Evolutionary conservation across 2,888 invertebrate species (phyloP).

Genomic region (Mesoligia furuncula): DNA sequence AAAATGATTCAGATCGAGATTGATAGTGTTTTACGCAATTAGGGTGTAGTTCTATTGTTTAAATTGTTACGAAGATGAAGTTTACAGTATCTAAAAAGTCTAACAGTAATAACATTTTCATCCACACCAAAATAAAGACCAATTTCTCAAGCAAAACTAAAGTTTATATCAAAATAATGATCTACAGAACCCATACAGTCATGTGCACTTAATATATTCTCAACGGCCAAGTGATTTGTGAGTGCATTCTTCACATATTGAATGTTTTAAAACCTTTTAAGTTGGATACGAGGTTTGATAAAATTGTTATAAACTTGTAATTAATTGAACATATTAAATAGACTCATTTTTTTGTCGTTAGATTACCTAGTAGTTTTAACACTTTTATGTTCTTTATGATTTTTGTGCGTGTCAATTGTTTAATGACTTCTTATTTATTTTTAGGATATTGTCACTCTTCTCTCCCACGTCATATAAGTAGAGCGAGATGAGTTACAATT

Average conservation of each 20-base stretch:
- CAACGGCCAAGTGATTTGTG: slow-evolving; percentile 82
- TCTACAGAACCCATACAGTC: slow-evolving; percentile 64
- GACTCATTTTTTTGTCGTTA: slow-evolving; percentile 65
- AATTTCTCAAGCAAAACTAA: not conserved
- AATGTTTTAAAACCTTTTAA: slow-evolving; percentile 89
- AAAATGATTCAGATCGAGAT: too few species aligned
- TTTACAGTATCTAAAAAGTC: not conserved
- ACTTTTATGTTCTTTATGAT: slow-evolving; percentile 13
- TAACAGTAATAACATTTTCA: not conserved
- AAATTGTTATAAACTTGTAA: slow-evolving; percentile 84
- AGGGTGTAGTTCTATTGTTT: not conserved
- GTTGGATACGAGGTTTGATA: slow-evolving; percentile 78
- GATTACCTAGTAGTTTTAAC: slow-evolving; percentile 31
- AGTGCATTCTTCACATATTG: slow-evolving; percentile 79
- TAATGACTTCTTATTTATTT: not conserved
- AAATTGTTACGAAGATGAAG: not conserved
- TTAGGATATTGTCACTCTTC: not conserved
- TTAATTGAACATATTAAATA: slow-evolving; percentile 84
- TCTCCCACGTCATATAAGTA: not conserved
- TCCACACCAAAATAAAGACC: not conserved
- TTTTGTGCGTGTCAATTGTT: slow-evolving; percentile 33
- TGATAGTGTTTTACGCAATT: not conserved
- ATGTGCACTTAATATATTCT: slow-evolving; percentile 46
- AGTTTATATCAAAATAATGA: not conserved
- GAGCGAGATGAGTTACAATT: not conserved